These are phyloP conservation scores for Clivina fossor DNA, from an alignment of 2,888 invertebrate genomes.

Conservation along the genomic window DNA sequence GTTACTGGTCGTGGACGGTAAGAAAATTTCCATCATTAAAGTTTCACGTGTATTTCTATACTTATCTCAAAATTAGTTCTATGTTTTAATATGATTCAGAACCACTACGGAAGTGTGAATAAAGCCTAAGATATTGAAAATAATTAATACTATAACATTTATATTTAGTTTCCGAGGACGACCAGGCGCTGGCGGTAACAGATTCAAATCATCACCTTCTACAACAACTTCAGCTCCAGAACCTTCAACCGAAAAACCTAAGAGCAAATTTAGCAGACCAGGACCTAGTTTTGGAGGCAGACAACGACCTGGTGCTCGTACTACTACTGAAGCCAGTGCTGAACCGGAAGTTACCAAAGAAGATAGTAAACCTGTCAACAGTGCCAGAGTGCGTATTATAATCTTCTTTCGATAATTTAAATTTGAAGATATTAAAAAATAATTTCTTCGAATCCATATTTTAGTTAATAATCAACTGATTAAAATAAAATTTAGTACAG, in stretches of 20 bases:
- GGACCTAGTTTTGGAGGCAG: constrained; percentile 58
- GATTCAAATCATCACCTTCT: constrained; percentile 53
- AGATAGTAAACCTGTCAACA: constrained; percentile 51
- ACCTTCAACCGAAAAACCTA: constrained; percentile 56
- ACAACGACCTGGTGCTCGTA: constrained; percentile 51
- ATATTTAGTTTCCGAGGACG: constrained; percentile 44
- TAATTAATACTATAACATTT: constrained; percentile 27
- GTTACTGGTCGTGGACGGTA: constrained; percentile 18
- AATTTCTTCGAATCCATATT: too few relatives aligned
- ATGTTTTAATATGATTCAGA: too few relatives aligned
- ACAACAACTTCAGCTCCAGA: constrained; percentile 55
- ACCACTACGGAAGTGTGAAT: background rate
- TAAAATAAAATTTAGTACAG: too few relatives aligned
- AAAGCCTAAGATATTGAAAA: background rate
- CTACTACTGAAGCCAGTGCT: constrained; percentile 46
- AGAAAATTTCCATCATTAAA: background rate
- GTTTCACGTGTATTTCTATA: too few relatives aligned
- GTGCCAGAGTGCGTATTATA: constrained; percentile 43
- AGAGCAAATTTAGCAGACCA: constrained; percentile 52
- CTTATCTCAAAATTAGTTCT: too few relatives aligned
- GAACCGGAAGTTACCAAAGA: constrained; percentile 51
- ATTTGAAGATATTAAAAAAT: background rate
- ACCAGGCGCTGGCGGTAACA: constrained; percentile 46
- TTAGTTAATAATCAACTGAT: too few relatives aligned
- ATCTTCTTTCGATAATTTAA: background rate